phyloP scores from a whole-genome alignment of 2,888 invertebrate species.

The Adineta ricciae region DNA sequence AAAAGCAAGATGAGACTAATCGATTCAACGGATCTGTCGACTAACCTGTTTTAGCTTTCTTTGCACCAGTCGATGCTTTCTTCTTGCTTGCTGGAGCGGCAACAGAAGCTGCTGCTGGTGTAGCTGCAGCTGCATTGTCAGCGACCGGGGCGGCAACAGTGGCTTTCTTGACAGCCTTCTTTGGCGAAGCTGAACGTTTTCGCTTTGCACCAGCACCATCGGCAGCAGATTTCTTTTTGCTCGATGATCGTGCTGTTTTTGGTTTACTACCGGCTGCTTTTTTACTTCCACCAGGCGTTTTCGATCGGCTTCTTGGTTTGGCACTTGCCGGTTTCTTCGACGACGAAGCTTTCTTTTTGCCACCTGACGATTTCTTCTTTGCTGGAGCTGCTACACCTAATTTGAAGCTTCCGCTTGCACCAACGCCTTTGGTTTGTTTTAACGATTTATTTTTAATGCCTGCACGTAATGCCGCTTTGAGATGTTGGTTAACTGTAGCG shows the following conservation, averaged over 20 bases:
- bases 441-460: conserved; percentile 47
- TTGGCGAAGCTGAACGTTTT: conserved; percentile 7
- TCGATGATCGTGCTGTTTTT: not conserved
- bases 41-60: not conserved
- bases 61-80: not conserved
- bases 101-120: not conserved
- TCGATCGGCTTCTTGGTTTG: not conserved
- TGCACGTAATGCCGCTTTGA: conserved; percentile 47
- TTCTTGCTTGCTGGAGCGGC: not conserved
- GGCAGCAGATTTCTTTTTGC: not conserved
- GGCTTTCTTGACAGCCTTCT: not conserved
- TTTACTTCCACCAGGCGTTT: not conserved
- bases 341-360: not conserved
- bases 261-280: not conserved
- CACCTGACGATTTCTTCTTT: not conserved
- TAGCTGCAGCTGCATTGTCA: not conserved
- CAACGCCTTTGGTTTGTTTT: conserved; percentile 42
- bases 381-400: not conserved
- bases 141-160: not conserved
- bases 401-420: conserved; percentile 29
- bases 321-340: not conserved
- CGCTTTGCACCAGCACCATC: not conserved
- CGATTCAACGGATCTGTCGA: not conserved
- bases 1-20: not conserved
- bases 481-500: conserved; percentile 45